These are phyloP conservation scores for Clarias macrocephalus DNA, from an alignment of 2,113 vertebrate species.

Conservation along the genomic window DNA sequence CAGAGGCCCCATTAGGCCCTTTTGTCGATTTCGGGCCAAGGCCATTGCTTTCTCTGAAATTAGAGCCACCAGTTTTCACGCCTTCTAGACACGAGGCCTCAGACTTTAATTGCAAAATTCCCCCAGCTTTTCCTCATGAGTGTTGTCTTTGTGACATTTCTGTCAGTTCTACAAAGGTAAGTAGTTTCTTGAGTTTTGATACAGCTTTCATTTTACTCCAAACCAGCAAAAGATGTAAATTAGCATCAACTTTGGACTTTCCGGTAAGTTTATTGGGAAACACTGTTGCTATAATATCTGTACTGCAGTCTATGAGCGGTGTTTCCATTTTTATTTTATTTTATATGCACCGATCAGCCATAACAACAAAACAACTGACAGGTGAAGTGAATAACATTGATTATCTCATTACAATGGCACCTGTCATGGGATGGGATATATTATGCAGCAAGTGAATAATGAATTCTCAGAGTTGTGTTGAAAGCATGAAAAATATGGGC, in stretches of 20 bases:
- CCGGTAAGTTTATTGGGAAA: conserved; percentile 18
- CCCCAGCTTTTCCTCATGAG: conserved; percentile 60
- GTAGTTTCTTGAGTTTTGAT: conserved; percentile 48
- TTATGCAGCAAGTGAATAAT: no score
- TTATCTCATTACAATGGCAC: no score
- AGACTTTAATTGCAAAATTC: conserved; percentile 68
- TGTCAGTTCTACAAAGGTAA: conserved; percentile 68
- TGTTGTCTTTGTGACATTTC: conserved; percentile 70
- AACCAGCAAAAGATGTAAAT: conserved; percentile 16
- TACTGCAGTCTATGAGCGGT: background rate
- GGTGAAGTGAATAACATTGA: no score
- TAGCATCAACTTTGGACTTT: background rate
- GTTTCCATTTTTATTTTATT: background rate
- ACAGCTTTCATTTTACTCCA: conserved; percentile 25
- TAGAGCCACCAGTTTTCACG: conserved; percentile 4
- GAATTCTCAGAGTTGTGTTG: no score
- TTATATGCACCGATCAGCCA: background rate
- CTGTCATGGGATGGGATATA: no score
- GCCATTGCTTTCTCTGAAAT: background rate
- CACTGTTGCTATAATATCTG: background rate
- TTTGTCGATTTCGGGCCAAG: background rate
- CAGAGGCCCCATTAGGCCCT: background rate
- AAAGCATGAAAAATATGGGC: no score
- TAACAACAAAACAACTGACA: no score
- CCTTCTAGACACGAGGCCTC: conserved; percentile 52